Evolutionary conservation across 2,888 invertebrate species (phyloP), one percentile per base, ranked within the genome.

Genomic region (Odontomyia ornata): DNA sequence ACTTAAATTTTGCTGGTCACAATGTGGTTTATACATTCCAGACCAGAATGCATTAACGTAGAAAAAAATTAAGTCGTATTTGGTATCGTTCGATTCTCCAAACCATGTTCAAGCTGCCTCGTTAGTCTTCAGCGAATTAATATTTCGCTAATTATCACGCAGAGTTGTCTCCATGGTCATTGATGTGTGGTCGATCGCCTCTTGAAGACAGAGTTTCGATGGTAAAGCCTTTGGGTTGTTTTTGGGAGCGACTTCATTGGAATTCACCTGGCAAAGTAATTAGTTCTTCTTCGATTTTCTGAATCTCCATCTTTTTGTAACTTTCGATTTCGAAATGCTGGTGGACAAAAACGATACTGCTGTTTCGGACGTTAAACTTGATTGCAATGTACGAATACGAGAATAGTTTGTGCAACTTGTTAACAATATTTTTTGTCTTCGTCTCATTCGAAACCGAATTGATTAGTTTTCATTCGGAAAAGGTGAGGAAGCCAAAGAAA

Each of bases 71-170:
- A 13, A 13, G 25, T 9, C 64, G 30, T 18, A 27, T 15, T 30
- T 18, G 25, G 64, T 3, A 64, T 25, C 28, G 28, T 64, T 64
- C 25, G 64, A 30, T 3, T 11, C 18, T 60, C 25, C 25, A 60
- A 18, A 3, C 25, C 4, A 11, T 60, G 9, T 9, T 25, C 21
- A 52, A 52, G 52, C 18, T 18, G 15, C 18, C 52, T 52, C 52
- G 18, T 52, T 18, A 52, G 52, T 52, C 52, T 52, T n/a, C 28
- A 11, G 18, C n/a, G 30, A 15, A 64, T 64, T 64, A 64, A 64
- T 64, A 64, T 64, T 64, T 64, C 18, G 64, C 64, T 64, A 64
- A 64, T 64, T 64, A 64, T 64, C 64, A 64, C 28, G 64, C 64
- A 60, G 57, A 60, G 57, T 60, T 60, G 57, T 60, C 57, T 60